A percentile compares a stretch with the other conserved stretches of the same genome.
These are phyloP conservation scores for Heterochromis multidens DNA, from an alignment of 2,113 vertebrate species.

Conservation along the genomic window DNA sequence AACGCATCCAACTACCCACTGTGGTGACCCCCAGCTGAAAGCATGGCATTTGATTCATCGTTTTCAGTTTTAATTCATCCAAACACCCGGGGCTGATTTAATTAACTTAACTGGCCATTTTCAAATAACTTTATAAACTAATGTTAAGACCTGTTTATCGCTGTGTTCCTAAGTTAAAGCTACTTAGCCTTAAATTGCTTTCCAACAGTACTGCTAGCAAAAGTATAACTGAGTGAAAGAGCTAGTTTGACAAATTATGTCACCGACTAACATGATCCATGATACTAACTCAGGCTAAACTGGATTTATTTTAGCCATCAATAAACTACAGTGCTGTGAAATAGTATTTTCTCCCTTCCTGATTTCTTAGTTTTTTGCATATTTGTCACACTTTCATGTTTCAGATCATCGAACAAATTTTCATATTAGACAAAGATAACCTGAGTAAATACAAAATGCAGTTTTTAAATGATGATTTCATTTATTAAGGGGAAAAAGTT, in stretches of 20 bases:
- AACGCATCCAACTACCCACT: too few relatives aligned
- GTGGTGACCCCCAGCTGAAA: too few relatives aligned
- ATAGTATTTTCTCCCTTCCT: too few relatives aligned
- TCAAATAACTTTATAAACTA: too few relatives aligned
- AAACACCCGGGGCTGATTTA: too few relatives aligned
- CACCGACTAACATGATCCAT: neutral
- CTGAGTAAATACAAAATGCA: neutral
- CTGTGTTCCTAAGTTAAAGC: too few relatives aligned
- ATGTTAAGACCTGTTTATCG: too few relatives aligned
- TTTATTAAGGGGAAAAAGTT: neutral
- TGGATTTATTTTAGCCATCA: neutral
- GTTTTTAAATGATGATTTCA: fast-evolving
- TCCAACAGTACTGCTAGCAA: too few relatives aligned
- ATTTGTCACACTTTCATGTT: neutral
- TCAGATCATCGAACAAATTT: neutral
- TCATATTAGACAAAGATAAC: neutral
- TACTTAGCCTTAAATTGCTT: too few relatives aligned
- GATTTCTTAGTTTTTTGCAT: neutral
- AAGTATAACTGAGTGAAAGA: neutral
- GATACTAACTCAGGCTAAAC: neutral
- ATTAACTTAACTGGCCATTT: too few relatives aligned
- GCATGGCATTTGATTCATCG: neutral
- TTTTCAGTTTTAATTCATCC: fast-evolving
- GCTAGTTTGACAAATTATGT: neutral
- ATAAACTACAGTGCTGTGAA: neutral